Conservation (phyloP, 2,797 vertebrate genomes). For the Micrastur ruficollis region DNA sequence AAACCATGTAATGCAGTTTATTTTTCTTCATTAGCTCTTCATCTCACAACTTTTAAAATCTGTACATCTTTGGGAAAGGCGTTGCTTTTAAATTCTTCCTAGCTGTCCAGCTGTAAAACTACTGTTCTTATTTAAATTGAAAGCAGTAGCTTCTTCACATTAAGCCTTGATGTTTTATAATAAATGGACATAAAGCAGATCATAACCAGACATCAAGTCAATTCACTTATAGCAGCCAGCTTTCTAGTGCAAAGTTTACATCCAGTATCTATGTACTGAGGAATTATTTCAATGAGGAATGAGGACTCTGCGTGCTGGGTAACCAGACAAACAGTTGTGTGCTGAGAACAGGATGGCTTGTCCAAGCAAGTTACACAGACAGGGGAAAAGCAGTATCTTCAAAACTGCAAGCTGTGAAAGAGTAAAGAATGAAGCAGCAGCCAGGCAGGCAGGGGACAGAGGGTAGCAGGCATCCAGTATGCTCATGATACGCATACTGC, state of each 20-base stretch:
- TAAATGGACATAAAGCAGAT: background rate
- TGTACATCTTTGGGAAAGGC: background rate
- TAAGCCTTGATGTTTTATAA: background rate
- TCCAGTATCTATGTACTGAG: background rate
- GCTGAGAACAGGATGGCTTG: background rate
- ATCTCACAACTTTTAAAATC: background rate
- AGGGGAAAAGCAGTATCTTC: background rate
- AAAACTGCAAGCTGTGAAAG: background rate
- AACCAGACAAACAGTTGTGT: background rate
- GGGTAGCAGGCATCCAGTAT: background rate
- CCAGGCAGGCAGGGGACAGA: background rate
- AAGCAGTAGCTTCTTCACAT: background rate
- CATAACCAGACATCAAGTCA: background rate
- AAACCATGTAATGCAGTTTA: background rate
- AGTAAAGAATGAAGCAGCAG: background rate
- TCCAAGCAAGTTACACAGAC: background rate
- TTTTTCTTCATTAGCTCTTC: background rate
- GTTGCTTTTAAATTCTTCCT: background rate
- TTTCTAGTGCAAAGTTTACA: background rate
- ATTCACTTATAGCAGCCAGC: background rate
- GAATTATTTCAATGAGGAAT: background rate
- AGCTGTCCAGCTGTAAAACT: background rate
- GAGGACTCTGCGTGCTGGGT: background rate
- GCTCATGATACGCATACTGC: accelerated
- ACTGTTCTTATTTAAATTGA: background rate